Percentiles rank a stretch among this genome's conserved stretches.
These are phyloP conservation scores for Chelonus insularis DNA, from an alignment of 1,140 invertebrate species.

Conservation along the genomic window DNA sequence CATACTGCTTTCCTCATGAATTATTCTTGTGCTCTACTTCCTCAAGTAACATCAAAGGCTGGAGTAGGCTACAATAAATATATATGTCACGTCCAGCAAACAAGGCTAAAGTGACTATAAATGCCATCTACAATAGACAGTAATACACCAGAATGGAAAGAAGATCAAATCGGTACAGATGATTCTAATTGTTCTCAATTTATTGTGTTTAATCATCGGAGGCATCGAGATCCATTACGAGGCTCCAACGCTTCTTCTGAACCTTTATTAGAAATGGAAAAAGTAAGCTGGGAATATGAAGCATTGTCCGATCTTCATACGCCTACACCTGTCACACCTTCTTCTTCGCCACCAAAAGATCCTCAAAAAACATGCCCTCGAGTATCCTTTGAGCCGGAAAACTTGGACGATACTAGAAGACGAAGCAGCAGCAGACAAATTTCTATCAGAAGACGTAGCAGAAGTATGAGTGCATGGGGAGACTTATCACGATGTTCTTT, in stretches of 20 bases:
- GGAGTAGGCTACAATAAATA: neutral
- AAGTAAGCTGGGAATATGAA: conserved; percentile 62
- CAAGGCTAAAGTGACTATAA: neutral
- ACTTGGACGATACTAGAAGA: conserved; percentile 63
- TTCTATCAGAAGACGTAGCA: conserved; percentile 60
- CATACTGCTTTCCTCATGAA: too few species aligned
- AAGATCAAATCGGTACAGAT: neutral
- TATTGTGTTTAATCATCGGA: conserved; percentile 32
- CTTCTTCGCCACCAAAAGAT: conserved; percentile 50
- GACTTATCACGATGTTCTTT: conserved; percentile 79
- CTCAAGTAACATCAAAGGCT: conserved; percentile 5
- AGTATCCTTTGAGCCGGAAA: conserved; percentile 74
- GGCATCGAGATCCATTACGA: conserved; percentile 40
- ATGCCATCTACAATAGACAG: conserved; percentile 10
- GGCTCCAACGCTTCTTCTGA: conserved; percentile 49
- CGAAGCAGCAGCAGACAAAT: conserved; percentile 61
- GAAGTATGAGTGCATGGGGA: conserved; percentile 85
- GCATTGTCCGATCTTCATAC: conserved; percentile 59
- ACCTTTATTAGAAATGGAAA: conserved; percentile 51
- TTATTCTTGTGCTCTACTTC: too few species aligned
- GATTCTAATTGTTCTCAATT: conserved; percentile 25
- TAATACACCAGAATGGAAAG: neutral
- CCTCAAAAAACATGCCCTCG: conserved; percentile 52
- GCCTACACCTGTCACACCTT: conserved; percentile 49
- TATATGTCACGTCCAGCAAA: neutral